phyloP scores from a whole-genome alignment of 2,888 invertebrate genomes.

The Drosophila anceps region DNA sequence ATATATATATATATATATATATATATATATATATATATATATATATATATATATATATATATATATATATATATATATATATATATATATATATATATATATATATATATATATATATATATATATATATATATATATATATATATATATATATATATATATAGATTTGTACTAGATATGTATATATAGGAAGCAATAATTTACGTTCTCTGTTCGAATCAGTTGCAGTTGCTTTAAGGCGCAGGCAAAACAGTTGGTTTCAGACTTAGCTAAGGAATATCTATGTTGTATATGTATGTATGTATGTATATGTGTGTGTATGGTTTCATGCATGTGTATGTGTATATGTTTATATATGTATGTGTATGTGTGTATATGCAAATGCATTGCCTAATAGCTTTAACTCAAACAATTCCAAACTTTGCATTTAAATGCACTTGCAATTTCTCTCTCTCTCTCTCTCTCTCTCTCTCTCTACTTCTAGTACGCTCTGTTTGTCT shows the following conservation, averaged over 20 bases:
- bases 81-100: background rate
- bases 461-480: constrained; percentile 4
- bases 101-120: background rate
- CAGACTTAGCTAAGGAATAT: constrained; percentile 22
- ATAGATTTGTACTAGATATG: background rate
- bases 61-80: background rate
- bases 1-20: background rate
- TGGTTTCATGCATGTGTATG: constrained; percentile 29
- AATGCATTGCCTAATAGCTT: constrained; percentile 5
- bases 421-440: constrained; percentile 43
- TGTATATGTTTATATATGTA: constrained; percentile 30
- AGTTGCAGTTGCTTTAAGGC: background rate
- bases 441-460: constrained; percentile 1
- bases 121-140: background rate
- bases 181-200: background rate
- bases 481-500: background rate
- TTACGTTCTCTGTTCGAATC: background rate
- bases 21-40: background rate
- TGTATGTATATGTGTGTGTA: constrained; percentile 25
- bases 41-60: background rate
- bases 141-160: background rate
- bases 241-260: constrained; percentile 35
- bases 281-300: constrained; percentile 19
- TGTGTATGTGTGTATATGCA: background rate
- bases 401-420: constrained; percentile 48